A percentile compares a stretch with the other conserved stretches of the same genome.
Evolutionary conservation across 1,140 invertebrate species (phyloP).

Genomic region (Phthorimaea operculella): DNA sequence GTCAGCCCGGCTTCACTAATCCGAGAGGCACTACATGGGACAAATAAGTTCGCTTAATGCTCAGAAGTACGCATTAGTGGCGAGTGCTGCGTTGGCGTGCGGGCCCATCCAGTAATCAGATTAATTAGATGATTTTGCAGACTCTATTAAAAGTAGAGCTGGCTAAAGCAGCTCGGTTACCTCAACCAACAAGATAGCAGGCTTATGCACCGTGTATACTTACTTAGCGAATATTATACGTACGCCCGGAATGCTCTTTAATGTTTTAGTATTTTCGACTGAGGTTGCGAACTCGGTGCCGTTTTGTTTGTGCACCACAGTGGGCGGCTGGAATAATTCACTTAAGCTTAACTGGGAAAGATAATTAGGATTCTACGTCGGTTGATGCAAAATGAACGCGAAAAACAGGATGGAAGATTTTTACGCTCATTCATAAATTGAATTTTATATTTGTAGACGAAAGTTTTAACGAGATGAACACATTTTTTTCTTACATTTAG

Average conservation of each 20-base stretch:
- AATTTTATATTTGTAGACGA: constrained; percentile 66
- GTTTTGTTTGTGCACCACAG: constrained; percentile 65
- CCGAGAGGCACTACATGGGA: constrained; percentile 42
- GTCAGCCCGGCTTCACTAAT: constrained; percentile 29
- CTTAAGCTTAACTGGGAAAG: constrained; percentile 67
- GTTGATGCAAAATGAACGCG: constrained; percentile 66
- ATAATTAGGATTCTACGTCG: constrained; percentile 68
- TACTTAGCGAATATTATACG: constrained; percentile 61
- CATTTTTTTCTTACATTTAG: constrained; percentile 47
- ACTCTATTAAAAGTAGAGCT: constrained; percentile 66
- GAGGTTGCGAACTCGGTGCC: constrained; percentile 61
- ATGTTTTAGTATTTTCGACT: constrained; percentile 67
- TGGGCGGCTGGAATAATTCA: constrained; percentile 66
- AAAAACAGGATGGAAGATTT: constrained; percentile 63
- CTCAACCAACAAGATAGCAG: constrained; percentile 56
- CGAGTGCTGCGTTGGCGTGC: constrained; percentile 44
- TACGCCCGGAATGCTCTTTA: constrained; percentile 58
- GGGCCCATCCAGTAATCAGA: constrained; percentile 56
- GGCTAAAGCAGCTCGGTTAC: constrained; percentile 53
- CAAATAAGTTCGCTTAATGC: constrained; percentile 58
- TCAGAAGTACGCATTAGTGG: constrained; percentile 54
- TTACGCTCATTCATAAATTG: constrained; percentile 66
- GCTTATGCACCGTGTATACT: constrained; percentile 51
- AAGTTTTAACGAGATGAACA: constrained; percentile 63
- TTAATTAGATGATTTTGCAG: constrained; percentile 66